Evolutionary conservation across 1,140 invertebrate species (phyloP).

Genomic region (Lethrus apterus): DNA sequence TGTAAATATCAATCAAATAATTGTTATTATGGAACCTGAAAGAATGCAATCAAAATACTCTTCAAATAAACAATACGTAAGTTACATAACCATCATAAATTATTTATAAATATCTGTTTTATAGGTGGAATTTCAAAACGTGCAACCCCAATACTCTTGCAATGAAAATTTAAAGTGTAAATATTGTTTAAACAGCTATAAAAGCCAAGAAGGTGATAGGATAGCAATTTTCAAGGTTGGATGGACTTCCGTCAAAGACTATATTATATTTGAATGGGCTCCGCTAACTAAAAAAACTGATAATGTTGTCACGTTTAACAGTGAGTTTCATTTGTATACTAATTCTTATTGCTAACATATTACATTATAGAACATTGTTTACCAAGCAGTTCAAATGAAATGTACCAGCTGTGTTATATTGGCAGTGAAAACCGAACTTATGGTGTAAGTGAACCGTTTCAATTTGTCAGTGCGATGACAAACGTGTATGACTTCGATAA

Average conservation of each 20-base stretch:
- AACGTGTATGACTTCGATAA: slow-evolving; percentile 1
- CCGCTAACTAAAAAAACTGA: slow-evolving; percentile 12
- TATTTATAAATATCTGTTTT: slow-evolving; percentile 8
- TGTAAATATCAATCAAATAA: too few relatives aligned
- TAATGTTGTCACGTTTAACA: slow-evolving; percentile 20
- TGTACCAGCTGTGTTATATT: slow-evolving; percentile 34
- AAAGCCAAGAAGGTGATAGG: slow-evolving; percentile 28
- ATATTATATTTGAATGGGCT: slow-evolving; percentile 31
- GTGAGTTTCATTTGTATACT: slow-evolving; percentile 20
- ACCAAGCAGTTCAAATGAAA: slow-evolving; percentile 24
- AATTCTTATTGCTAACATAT: slow-evolving; percentile 10
- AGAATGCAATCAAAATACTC: too few relatives aligned
- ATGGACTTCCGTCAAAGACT: slow-evolving; percentile 29
- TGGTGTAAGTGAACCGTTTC: slow-evolving; percentile 30
- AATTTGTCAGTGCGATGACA: slow-evolving; percentile 15
- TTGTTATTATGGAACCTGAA: too few relatives aligned
- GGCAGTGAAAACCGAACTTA: slow-evolving; percentile 27
- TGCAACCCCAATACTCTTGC: slow-evolving; percentile 25
- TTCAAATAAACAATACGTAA: too few relatives aligned
- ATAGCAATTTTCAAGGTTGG: slow-evolving; percentile 32
- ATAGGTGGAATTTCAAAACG: slow-evolving; percentile 29
- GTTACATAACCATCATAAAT: too few relatives aligned
- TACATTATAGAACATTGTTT: slow-evolving; percentile 26
- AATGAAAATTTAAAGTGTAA: slow-evolving; percentile 27
- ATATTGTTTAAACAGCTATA: slow-evolving; percentile 26